phyloP scores from a whole-genome alignment of 2,797 vertebrate genomes.

The Basileuterus tristriatus region DNA sequence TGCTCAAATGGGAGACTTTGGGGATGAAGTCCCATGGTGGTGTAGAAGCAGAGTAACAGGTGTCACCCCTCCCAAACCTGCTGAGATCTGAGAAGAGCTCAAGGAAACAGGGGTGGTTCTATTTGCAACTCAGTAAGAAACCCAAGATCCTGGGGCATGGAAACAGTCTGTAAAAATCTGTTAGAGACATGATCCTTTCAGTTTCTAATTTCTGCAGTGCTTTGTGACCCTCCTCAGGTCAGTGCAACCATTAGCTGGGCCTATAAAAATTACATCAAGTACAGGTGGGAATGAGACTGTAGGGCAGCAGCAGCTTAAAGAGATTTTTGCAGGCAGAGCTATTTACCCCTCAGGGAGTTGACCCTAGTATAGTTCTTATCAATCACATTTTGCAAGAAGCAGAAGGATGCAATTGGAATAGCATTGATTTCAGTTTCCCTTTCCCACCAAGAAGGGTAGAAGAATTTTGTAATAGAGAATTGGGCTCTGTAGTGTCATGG shows the following conservation, averaged over 20 bases:
- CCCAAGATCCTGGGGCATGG: background rate
- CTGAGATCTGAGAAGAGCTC: background rate
- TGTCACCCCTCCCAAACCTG: background rate
- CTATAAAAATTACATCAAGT: background rate
- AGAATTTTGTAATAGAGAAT: background rate
- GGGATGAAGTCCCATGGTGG: background rate
- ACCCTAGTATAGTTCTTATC: background rate
- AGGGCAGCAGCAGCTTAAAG: background rate
- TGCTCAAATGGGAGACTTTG: background rate
- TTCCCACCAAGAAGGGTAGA: background rate
- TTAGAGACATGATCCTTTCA: background rate
- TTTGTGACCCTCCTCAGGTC: background rate
- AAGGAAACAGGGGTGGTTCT: background rate
- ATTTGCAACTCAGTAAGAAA: background rate
- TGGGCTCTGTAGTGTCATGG: background rate
- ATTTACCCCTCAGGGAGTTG: background rate
- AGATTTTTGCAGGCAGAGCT: background rate
- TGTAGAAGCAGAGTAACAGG: background rate
- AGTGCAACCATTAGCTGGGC: background rate
- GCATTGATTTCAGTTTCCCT: background rate
- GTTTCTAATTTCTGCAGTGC: background rate
- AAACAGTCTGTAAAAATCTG: background rate
- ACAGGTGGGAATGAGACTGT: background rate
- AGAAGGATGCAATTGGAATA: background rate
- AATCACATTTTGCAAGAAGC: background rate